These are phyloP conservation scores for Halocaridina rubra DNA, from an alignment of 2,888 invertebrate genomes.

Conservation along the genomic window DNA sequence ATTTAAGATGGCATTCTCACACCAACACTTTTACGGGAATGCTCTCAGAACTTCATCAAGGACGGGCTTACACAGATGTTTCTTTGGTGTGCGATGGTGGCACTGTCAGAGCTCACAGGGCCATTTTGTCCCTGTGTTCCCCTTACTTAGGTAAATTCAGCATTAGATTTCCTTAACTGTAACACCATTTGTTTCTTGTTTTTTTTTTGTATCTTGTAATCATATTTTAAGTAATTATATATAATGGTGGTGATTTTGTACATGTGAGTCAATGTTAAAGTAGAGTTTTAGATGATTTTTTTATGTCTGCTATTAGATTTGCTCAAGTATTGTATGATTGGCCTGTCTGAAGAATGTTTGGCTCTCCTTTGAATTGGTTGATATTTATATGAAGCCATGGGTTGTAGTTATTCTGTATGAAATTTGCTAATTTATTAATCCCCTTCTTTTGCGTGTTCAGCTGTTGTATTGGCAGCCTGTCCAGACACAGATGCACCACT, in stretches of 20 bases:
- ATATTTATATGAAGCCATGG: too few species aligned
- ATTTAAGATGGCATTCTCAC: slow-evolving; percentile 63
- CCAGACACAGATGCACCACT: slow-evolving; percentile 54
- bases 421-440: too few species aligned
- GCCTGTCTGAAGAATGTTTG: too few species aligned
- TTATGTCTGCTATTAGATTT: neutral
- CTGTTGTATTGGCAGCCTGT: slow-evolving; percentile 38
- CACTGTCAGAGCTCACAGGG: slow-evolving; percentile 58
- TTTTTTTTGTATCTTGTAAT: neutral
- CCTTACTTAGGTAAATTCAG: slow-evolving; percentile 56
- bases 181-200: neutral
- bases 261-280: too few species aligned
- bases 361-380: too few species aligned
- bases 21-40: slow-evolving; percentile 61
- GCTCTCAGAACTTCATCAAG: slow-evolving; percentile 59
- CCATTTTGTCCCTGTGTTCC: slow-evolving; percentile 60
- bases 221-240: neutral
- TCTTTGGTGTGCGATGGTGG: slow-evolving; percentile 61
- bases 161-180: neutral
- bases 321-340: neutral
- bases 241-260: too few species aligned
- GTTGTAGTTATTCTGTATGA: too few species aligned
- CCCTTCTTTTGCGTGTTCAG: neutral
- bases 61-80: slow-evolving; percentile 59
- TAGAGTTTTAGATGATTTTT: too few species aligned